phyloP scores from a whole-genome alignment of 2,113 vertebrate species.

The Asarcornis scutulata region DNA sequence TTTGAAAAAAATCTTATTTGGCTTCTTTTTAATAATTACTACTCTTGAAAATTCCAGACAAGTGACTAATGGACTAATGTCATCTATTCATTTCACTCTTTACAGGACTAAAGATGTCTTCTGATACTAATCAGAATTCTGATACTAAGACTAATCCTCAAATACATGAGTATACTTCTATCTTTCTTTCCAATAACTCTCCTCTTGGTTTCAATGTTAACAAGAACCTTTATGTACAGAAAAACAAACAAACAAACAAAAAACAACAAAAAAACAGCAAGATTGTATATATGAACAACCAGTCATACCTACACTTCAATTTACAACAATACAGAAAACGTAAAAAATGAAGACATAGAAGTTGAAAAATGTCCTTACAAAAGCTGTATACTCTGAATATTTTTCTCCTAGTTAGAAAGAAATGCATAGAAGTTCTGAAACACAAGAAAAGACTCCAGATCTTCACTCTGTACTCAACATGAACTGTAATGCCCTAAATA shows the following conservation, averaged over 20 bases:
- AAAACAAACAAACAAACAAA: no score
- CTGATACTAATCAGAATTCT: neutral
- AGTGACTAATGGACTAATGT: slow-evolving; percentile 40
- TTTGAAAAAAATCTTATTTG: slow-evolving; percentile 64
- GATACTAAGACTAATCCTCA: neutral
- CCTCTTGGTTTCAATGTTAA: neutral
- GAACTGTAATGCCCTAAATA: neutral
- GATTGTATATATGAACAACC: neutral
- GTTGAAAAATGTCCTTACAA: neutral
- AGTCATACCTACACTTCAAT: neutral
- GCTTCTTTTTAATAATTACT: slow-evolving; percentile 30
- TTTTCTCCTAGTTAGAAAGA: neutral
- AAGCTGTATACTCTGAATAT: neutral
- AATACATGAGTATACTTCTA: neutral
- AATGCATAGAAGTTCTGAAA: neutral
- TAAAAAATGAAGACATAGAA: neutral
- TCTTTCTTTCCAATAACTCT: neutral
- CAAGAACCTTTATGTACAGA: neutral
- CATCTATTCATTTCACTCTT: neutral
- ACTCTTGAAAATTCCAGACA: slow-evolving; percentile 46
- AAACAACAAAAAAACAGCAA: neutral
- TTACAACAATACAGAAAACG: neutral
- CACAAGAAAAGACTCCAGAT: neutral
- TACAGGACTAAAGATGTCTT: slow-evolving; percentile 2
- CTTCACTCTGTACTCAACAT: neutral